Evolutionary conservation across 2,888 invertebrate species (phyloP).

Genomic region (Podabrus alpinus): DNA sequence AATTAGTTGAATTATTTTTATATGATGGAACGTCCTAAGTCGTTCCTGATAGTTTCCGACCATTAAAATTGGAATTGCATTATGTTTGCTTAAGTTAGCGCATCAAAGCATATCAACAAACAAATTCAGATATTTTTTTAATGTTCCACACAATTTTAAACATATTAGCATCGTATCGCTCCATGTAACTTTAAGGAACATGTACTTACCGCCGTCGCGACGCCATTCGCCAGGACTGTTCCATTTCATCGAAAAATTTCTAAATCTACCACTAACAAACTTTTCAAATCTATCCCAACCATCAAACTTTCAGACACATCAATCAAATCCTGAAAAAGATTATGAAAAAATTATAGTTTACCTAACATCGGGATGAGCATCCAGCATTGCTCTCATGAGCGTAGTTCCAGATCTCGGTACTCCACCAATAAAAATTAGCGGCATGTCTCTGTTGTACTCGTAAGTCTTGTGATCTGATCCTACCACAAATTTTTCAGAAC

Average conservation of each 20-base stretch:
- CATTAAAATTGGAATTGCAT: neutral
- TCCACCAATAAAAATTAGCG: constrained; percentile 95
- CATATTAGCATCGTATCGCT: neutral
- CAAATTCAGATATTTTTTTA: neutral
- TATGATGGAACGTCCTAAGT: neutral
- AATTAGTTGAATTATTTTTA: neutral
- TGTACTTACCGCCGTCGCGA: neutral
- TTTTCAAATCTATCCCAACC: neutral
- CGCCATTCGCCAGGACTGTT: too few species aligned
- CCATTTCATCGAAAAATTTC: neutral
- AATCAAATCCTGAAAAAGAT: neutral
- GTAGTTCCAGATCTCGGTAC: constrained; percentile 98
- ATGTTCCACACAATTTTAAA: neutral
- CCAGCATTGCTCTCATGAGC: constrained; percentile 95
- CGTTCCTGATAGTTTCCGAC: neutral
- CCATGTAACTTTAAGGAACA: neutral
- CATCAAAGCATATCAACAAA: neutral
- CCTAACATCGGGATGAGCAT: constrained; percentile 96
- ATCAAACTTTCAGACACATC: neutral
- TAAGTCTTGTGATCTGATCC: constrained; percentile 69
- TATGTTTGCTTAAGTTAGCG: neutral
- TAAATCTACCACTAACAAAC: neutral
- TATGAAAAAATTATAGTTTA: constrained; percentile 46
- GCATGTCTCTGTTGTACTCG: constrained; percentile 85
- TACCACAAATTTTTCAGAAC: constrained; percentile 64